Evolutionary conservation across 2,797 vertebrate species (phyloP).

Genomic region (Hapalemur alaotrensis): DNA sequence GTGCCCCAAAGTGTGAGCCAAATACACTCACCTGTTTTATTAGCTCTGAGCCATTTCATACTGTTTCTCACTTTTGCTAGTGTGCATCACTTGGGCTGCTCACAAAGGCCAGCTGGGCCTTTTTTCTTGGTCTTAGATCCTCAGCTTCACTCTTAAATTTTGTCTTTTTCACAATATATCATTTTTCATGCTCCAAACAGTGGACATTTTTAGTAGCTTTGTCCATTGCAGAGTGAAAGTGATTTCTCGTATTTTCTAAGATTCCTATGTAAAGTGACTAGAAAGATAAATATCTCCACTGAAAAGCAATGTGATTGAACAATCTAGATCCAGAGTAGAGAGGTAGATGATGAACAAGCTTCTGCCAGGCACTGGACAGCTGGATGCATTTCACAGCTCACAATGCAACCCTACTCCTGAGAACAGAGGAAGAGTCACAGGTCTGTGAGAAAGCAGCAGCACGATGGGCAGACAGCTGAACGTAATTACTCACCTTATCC

Average conservation of each 20-base stretch:
- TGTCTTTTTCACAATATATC: background rate
- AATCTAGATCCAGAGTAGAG: slow-evolving; percentile 20
- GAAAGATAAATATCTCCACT: slow-evolving; percentile 42
- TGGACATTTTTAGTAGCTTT: slow-evolving; percentile 26
- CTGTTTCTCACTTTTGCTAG: background rate
- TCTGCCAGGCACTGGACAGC: slow-evolving; percentile 1
- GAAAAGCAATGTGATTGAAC: slow-evolving; percentile 32
- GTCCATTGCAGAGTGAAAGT: background rate
- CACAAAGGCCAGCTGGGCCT: background rate
- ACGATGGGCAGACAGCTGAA: background rate
- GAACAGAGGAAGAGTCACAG: background rate
- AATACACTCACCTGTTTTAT: background rate
- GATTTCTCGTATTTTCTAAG: slow-evolving; percentile 19
- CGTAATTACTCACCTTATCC: slow-evolving; percentile 32
- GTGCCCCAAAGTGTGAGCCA: background rate
- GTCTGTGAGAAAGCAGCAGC: background rate
- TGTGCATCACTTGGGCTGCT: background rate
- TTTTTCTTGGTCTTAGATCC: background rate
- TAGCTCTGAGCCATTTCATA: background rate
- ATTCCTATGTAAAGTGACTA: slow-evolving; percentile 49
- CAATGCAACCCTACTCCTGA: background rate
- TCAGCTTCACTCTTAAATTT: background rate
- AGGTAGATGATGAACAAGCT: slow-evolving; percentile 37
- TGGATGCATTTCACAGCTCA: slow-evolving; percentile 40
- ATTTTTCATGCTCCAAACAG: background rate